Evolutionary conservation across 2,113 vertebrate genomes (phyloP), one percentile per base, ranked within the genome.

Genomic region (Nibea albiflora): DNA sequence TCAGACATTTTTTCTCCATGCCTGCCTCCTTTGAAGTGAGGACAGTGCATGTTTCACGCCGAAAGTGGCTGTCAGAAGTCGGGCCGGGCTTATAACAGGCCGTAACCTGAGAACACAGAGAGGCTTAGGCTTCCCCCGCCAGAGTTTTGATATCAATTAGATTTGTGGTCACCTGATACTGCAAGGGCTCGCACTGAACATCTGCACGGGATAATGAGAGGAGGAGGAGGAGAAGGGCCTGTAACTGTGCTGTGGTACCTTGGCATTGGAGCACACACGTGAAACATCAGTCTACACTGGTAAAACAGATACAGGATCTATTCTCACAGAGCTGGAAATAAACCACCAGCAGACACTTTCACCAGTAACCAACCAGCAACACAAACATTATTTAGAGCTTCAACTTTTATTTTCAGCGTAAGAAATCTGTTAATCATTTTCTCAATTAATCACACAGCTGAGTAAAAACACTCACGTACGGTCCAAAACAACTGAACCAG

Each of bases 81-180:
- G n/a, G 73, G 83, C 76, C 70, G 83, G 62, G 81, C 50, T 84
- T 83, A 80, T 74, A 78, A 89, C 85, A 31, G 74, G 70, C 57
- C 35, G 93, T 92, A 94, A 95, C 92, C 66, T 4, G 89, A 94
- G 89, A 88, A 73, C 52, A 5, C 68, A 80, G 64, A 78, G 66
- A 65, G 90, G 91, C 86, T 95, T 94, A 93, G 73, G 77, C 70
- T 88, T 81, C 63, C 90, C 90, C 76, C 52, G 71, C 78, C 86
- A 49, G 44, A 90, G 92, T 93, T 93, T 94, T 94, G 85, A 94
- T 95, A 94, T 95, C 88, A 90, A 92, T 94, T 95, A 93, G 92
- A 93, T 93, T 91, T 92, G 86, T 80, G 71, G 92, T 81, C 80
- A 95, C 84, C 87, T 90, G 92, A 94, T 93, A 92, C 74, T 4